Evolutionary conservation across 2,888 invertebrate species (phyloP), one percentile per base, ranked within the genome.

Genomic region (Ptilodon capucinus): DNA sequence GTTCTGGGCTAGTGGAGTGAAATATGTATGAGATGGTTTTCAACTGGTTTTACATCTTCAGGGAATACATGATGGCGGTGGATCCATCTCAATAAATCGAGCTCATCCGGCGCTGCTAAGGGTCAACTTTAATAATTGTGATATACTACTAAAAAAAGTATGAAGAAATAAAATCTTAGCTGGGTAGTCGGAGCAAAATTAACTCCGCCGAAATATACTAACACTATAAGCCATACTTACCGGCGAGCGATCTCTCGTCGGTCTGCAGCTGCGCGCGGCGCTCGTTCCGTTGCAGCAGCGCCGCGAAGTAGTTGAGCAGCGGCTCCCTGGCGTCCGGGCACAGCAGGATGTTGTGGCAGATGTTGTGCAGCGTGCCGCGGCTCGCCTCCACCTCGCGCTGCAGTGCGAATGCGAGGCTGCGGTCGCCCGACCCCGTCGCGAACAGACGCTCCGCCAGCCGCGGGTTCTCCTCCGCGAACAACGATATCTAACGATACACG

Each of bases 401-500:
- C 32, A 97, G 76, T 0, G 95, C 94, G 60, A 94, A 92, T 55
- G 94, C 94, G 44, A 95, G 88, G 51, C 93, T 93, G 56, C 94
- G 93, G 74, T 95, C 95, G 25, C 92, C 81, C 0, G 92, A 85
- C 51, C 93, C 93, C 1, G 92, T 92, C 28, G 91, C 86, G 84
- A 87, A 92, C 48, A 92, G 68, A 1, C 91, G 95, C 67, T 97
- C 96, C 0, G 96, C 97, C n/a, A 97, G 94, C 60, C 96, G 94
- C 0, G 96, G 96, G 79, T 97, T 96, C 80, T 98, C 98, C 76
- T 99, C 98, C 30, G 97, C 97, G 81, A 98, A 97, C 1, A 98
- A 93, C 0, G 98, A 98, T 70, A 89, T 84, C 90, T 91, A 71
- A 9, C 34, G 14, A 17, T 0, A n/a, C n/a, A n/a, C n/a, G n/a